These are phyloP conservation scores for Ommatoiulus sabulosus DNA, from an alignment of 2,888 invertebrate genomes.

Conservation along the genomic window DNA sequence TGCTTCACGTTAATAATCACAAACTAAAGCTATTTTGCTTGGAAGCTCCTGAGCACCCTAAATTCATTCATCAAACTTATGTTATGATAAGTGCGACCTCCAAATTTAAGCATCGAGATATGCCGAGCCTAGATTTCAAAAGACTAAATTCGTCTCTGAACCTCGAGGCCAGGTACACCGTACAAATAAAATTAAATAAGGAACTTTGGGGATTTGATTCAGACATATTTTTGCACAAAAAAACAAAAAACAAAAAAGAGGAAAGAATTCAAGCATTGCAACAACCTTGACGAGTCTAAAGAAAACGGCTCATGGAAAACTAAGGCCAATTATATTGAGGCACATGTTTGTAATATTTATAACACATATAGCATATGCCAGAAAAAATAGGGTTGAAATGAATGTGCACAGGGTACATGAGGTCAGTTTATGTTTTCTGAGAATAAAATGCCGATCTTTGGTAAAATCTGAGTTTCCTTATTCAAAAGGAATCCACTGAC, in stretches of 20 bases:
- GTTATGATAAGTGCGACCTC: neutral
- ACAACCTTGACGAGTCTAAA: neutral
- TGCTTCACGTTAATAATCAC: neutral
- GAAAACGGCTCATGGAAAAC: neutral
- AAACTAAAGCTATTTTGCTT: neutral
- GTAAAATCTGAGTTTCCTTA: neutral
- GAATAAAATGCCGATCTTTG: neutral
- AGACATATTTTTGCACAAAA: neutral
- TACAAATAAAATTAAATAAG: neutral
- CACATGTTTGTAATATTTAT: neutral
- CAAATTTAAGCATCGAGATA: neutral
- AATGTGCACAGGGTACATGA: neutral
- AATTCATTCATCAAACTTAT: neutral
- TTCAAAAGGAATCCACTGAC: neutral
- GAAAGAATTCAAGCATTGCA: neutral
- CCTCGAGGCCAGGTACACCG: neutral
- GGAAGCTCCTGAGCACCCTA: constrained; percentile 3
- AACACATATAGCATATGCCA: neutral
- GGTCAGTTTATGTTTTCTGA: neutral
- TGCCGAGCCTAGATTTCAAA: neutral
- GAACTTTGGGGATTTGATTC: neutral
- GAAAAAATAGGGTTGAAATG: neutral
- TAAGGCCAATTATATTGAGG: neutral
- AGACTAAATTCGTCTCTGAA: neutral
- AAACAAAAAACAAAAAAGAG: neutral